Percentiles rank a stretch among this genome's conserved stretches.
Conservation (phyloP, 2,113 vertebrate genomes). For the human (Homo sapiens) region DNA sequence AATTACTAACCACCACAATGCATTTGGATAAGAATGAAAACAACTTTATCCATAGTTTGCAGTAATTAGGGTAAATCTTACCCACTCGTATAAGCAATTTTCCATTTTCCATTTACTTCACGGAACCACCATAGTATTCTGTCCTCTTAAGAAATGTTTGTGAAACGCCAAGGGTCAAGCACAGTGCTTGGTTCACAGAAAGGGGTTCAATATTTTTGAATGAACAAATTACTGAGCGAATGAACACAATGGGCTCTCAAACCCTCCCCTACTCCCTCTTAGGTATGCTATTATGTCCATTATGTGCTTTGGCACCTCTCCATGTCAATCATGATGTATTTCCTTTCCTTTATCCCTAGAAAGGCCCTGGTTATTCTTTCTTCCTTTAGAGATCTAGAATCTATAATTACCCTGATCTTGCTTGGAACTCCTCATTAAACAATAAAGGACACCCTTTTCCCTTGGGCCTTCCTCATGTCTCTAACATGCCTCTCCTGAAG, state of each 20-base stretch:
- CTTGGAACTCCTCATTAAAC: conserved; percentile 56
- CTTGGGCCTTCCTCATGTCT: neutral
- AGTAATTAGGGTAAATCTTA: conserved; percentile 35
- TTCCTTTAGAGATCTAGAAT: conserved; percentile 54
- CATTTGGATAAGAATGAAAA: conserved; percentile 52
- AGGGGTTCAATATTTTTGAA: conserved; percentile 65
- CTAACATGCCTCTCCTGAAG: neutral
- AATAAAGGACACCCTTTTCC: conserved; percentile 27
- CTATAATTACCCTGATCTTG: conserved; percentile 38
- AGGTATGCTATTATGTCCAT: conserved; percentile 32
- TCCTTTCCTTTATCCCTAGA: conserved; percentile 46
- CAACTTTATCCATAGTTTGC: neutral
- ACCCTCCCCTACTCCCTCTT: neutral
- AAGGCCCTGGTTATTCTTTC: conserved; percentile 51
- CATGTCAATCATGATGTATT: conserved; percentile 39
- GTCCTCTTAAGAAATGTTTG: conserved; percentile 26
- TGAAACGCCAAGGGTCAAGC: conserved; percentile 35
- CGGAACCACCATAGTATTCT: neutral
- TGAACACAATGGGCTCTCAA: conserved; percentile 43
- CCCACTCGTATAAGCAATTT: neutral
- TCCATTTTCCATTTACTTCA: conserved; percentile 51
- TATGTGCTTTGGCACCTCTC: conserved; percentile 34
- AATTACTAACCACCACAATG: neutral
- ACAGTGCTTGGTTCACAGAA: conserved; percentile 21
- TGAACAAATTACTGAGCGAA: conserved; percentile 53